These are phyloP conservation scores for Porites australiensis DNA, from an alignment of 64 coral and sea anemone species.

Conservation along the genomic window DNA sequence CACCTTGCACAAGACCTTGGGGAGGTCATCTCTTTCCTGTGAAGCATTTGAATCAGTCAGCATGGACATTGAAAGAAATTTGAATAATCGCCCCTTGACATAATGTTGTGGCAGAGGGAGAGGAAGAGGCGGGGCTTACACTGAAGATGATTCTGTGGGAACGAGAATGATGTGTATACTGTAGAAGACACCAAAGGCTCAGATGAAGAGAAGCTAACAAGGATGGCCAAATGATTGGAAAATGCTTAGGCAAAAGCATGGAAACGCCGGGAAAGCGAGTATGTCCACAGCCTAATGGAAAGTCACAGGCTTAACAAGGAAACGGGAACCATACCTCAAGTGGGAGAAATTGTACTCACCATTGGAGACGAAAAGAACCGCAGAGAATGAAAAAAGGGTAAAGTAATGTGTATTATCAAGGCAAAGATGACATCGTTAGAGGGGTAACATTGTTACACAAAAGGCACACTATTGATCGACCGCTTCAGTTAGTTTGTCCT, in stretches of 20 bases:
- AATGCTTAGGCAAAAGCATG: conserved; percentile 55
- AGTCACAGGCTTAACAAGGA: conserved; percentile 68
- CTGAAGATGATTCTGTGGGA: conserved; percentile 76
- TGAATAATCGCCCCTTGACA: conserved; percentile 75
- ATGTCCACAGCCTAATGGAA: conserved; percentile 82
- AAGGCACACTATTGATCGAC: neutral
- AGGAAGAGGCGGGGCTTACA: conserved; percentile 50
- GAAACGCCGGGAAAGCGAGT: conserved; percentile 67
- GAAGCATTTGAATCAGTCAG: conserved; percentile 51
- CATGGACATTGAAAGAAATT: conserved; percentile 79
- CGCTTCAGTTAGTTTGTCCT: neutral
- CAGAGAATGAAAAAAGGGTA: neutral
- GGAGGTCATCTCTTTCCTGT: conserved; percentile 34
- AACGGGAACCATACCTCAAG: conserved; percentile 2
- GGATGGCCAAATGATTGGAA: conserved; percentile 46
- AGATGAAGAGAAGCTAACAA: conserved; percentile 62
- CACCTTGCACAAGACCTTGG: conserved; percentile 81
- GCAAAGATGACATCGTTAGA: neutral
- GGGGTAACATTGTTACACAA: neutral
- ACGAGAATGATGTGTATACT: conserved; percentile 35
- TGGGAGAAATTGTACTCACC: neutral
- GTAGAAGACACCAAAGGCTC: conserved; percentile 64
- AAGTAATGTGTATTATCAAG: neutral
- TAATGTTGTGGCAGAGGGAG: conserved; percentile 69
- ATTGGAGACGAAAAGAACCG: neutral